Evolutionary conservation across 2,888 invertebrate genomes (phyloP), one percentile per base, ranked within the genome.

Genomic region (Brachyptera putata): DNA sequence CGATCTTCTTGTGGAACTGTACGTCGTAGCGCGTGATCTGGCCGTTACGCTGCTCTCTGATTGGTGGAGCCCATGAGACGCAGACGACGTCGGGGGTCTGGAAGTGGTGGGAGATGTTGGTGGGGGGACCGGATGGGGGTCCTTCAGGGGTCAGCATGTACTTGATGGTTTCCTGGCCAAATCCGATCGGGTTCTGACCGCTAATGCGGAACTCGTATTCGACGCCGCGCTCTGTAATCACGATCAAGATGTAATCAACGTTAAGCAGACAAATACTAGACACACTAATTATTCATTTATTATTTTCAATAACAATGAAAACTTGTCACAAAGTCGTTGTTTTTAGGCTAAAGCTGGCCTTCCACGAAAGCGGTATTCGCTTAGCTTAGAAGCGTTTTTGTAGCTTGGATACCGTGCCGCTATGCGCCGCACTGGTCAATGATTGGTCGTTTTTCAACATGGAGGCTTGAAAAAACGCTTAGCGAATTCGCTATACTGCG

Each of bases 161-260:
- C 71, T 90, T 90, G 1, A 96, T 89, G 1, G 91, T 89, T 73
- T 98, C 95, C 74, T 96, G 95, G 5, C 98, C 97, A 69, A 88
- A 88, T 58, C 97, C 98, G 57, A 97, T 91, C 67, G 89, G 86
- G 76, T 99, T 99, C 74, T 88, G 89, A 4, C 96, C 99, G 11
- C 95, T 89, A n/a, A 99, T 86, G 65, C 95, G 82, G 74, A 98
- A 96, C 76, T 98, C 97, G 76, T 99, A 99, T 68, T 91, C 89
- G 0, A 95, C 91, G 1, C 97, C 97, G 65, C 91, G 83, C 75
- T 95, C 96, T 77, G 68, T 65, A 68, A 61, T 58, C 14, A 26
- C 48, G n/a, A n/a, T 55, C 7, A 57, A 34, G 37, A 56, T 13
- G 37, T 39, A 43, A 9, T 46, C 5, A 14, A 49, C 49, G 14